Evolutionary conservation across 92 coral and sea anemone genomes (phyloP).

Genomic region (Umimayanthus chanpuru): DNA sequence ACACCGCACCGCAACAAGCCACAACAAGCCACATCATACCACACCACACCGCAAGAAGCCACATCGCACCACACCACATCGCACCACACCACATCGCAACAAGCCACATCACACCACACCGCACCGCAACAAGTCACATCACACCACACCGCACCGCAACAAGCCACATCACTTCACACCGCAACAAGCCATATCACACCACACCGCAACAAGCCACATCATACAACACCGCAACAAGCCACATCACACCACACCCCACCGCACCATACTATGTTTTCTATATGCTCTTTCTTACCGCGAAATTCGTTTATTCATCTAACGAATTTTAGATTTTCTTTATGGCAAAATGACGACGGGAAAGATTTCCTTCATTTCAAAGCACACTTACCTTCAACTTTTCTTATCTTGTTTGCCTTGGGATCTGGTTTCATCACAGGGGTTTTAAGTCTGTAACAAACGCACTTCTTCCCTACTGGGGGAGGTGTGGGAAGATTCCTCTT

Average conservation of each 20-base stretch:
- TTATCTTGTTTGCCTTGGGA: slow-evolving; percentile 18
- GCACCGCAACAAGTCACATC: neutral
- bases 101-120: neutral
- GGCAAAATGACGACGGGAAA: neutral
- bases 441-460: slow-evolving; percentile 33
- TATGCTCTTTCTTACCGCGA: too few relatives aligned
- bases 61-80: too few relatives aligned
- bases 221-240: too few relatives aligned
- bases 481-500: slow-evolving; percentile 16
- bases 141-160: neutral
- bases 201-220: too few relatives aligned
- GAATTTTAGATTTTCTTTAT: neutral
- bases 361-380: neutral
- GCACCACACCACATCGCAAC: neutral
- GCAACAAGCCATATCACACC: neutral
- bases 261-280: neutral
- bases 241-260: neutral
- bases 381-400: slow-evolving; percentile 16
- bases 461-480: neutral
- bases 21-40: neutral
- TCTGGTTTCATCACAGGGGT: neutral
- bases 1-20: neutral
- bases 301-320: too few relatives aligned
- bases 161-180: neutral
- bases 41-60: too few relatives aligned